These are phyloP conservation scores for Ibidorhyncha struthersii DNA, from an alignment of 2,113 vertebrate genomes.

Conservation along the genomic window DNA sequence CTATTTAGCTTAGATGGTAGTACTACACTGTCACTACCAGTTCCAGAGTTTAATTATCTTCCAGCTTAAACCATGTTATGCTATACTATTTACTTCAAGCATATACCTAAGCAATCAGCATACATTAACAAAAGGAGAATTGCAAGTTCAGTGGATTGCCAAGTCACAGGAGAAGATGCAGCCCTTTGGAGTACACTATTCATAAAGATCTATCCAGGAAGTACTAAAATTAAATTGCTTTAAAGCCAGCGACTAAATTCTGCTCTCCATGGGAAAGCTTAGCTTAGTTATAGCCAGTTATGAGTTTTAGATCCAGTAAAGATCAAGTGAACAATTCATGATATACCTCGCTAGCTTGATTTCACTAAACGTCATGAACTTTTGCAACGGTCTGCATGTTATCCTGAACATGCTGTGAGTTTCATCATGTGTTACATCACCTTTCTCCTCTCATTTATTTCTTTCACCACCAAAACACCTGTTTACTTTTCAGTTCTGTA, in stretches of 20 bases:
- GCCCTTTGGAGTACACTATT: not conserved
- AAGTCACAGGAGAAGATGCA: not conserved
- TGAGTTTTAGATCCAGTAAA: not conserved
- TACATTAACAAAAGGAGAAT: not conserved
- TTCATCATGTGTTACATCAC: not conserved
- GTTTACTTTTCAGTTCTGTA: not conserved
- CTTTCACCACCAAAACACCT: not conserved
- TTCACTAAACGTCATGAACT: not conserved
- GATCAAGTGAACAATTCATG: not conserved
- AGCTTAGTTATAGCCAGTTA: not conserved
- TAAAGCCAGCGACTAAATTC: not conserved
- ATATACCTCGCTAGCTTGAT: not conserved
- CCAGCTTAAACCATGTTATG: not conserved
- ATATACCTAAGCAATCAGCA: not conserved
- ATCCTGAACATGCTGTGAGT: not conserved
- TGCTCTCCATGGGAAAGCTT: not conserved
- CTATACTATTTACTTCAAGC: not conserved
- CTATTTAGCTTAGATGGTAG: not conserved
- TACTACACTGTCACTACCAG: not conserved
- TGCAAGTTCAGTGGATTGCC: not conserved
- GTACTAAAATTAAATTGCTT: not conserved
- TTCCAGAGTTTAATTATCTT: not conserved
- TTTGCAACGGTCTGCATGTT: not conserved
- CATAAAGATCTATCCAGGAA: not conserved
- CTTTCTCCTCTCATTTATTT: not conserved